These are phyloP conservation scores for Actinemys pallida DNA, from an alignment of 2,113 vertebrate genomes.

Conservation along the genomic window DNA sequence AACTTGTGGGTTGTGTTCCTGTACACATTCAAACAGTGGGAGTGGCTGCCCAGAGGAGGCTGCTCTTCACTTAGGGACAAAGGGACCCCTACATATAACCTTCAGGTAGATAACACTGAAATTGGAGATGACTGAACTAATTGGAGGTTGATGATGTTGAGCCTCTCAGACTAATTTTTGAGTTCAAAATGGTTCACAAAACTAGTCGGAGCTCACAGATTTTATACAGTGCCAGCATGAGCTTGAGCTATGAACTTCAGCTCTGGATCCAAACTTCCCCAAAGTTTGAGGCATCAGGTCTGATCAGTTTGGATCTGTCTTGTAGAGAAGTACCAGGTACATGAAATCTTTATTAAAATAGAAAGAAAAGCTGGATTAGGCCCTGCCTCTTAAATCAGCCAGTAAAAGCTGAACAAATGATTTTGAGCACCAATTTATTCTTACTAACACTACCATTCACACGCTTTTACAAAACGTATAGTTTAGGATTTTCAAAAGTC, in stretches of 20 bases:
- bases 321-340: neutral
- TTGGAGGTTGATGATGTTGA: neutral
- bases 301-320: neutral
- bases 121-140: neutral
- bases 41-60: neutral
- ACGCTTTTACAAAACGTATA: accelerated
- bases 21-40: neutral
- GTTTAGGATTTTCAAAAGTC: neutral
- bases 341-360: neutral
- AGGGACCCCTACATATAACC: neutral
- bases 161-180: neutral
- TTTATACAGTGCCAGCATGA: neutral
- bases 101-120: neutral
- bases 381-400: neutral
- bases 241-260: neutral
- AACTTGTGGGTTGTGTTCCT: neutral
- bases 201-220: neutral
- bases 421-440: neutral
- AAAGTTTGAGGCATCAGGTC: neutral
- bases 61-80: neutral
- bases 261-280: neutral
- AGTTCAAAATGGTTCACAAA: neutral
- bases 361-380: neutral
- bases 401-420: neutral
- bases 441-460: neutral